Base-by-base conservation (phyloP, 2,113 vertebrate genomes). In the Pelmatolapia mariae region DNA sequence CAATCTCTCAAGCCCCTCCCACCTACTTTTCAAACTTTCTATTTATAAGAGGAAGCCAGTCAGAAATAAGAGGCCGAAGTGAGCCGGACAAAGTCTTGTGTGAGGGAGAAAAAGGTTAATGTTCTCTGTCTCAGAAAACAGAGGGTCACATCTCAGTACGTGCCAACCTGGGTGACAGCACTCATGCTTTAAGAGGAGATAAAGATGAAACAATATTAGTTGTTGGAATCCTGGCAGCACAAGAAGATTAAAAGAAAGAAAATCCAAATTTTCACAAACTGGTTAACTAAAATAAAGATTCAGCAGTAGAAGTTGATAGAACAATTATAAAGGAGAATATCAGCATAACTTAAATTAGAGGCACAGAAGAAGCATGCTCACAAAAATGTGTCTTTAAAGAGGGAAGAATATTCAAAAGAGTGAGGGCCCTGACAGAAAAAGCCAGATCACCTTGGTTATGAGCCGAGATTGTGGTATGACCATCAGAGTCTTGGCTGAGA, bases 241-340 rank as follows among this genome's bases (percentile, higher is more conserved):
- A 36, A 63, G 18, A 36, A 66, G 61, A 36, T 63, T 63, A 63
- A 63, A 36, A 36, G 59, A 66, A 66, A 66, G 33, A 66, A 22
- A 38, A 66, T 66, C 61, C 10, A 22, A 66, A 66, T 66, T 66
- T 66, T 10, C 33, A 66, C 33, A 38, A 38, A 38, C 33, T 38
- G 10, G 33, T 66, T 38, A 66, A 66, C 61, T 1, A 66, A 66
- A 66, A 66, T n/a, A 38, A 66, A 38, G 33, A 66, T n/a, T 38
- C 6, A 8, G 31, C 61, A 8, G 31, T 38, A 66, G 61, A 66
- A 66, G n/a, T 13, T 38, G 33, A 38, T 66, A 66, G 33, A 22
- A 22, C 33, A 38, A 13, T 66, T 66, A 66, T n/a, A 22, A 66
- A 66, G 19, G 19, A 66, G 19, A 66, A 66, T 66, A 38, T 66